Conservation (phyloP, 2,888 invertebrate genomes). For the Nasonia oneida region DNA sequence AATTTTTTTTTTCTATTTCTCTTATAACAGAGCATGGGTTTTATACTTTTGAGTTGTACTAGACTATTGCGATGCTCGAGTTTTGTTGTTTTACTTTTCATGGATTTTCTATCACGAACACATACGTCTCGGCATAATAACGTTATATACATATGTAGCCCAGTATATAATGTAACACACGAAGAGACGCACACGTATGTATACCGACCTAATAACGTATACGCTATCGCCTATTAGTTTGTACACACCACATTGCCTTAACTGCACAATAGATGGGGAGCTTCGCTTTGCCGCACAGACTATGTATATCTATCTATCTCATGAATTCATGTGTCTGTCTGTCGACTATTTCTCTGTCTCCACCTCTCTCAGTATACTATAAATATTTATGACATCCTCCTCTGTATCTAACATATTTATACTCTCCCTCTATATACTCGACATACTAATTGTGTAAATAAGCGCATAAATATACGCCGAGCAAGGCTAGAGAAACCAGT, state of each 20-base stretch:
- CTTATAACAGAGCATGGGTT: constrained; percentile 40
- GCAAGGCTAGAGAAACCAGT: constrained; percentile 21
- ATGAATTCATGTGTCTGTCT: constrained; percentile 27
- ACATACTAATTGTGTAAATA: neutral
- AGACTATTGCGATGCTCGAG: neutral
- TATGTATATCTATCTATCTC: neutral
- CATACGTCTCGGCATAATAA: too few relatives aligned
- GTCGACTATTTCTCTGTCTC: neutral
- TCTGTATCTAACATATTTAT: neutral
- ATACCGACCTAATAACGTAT: neutral
- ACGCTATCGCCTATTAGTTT: neutral
- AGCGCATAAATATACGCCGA: neutral
- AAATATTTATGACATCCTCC: neutral
- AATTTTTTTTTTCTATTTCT: constrained; percentile 28
- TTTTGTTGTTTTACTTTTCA: neutral
- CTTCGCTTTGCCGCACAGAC: constrained; percentile 31
- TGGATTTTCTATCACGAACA: neutral
- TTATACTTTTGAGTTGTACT: neutral
- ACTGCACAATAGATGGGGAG: constrained; percentile 22
- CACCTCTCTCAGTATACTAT: neutral
- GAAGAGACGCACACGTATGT: neutral
- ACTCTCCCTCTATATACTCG: neutral
- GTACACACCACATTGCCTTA: neutral
- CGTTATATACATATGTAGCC: neutral
- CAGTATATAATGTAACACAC: neutral